Base-by-base conservation (phyloP, 2,113 vertebrate species). In the Ornithorhynchus anatinus region DNA sequence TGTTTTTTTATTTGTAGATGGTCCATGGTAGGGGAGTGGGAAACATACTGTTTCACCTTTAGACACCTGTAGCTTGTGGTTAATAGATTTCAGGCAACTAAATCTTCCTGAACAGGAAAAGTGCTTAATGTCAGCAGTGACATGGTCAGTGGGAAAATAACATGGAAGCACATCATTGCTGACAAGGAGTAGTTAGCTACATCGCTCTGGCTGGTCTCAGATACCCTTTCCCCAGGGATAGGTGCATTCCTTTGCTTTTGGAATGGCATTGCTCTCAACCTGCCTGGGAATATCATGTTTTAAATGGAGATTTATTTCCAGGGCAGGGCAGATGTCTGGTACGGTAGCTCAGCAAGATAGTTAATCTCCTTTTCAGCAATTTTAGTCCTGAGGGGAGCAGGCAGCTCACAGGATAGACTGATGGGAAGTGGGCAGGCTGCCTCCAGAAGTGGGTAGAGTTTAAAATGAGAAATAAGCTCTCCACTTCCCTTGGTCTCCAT, bases 1-100 rank as follows among this genome's bases (percentile, higher is more conserved):
- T n/a, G n/a, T n/a, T n/a, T n/a, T n/a, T n/a, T n/a, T n/a, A n/a
- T n/a, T n/a, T n/a, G n/a, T n/a, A n/a, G n/a, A n/a, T n/a, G n/a
- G n/a, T n/a, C n/a, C n/a, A n/a, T n/a, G 66, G 25, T 52, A 65
- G 44, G 45, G 16, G 40, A 29, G 48, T 40, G 23, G 42, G 54
- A 23, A 63, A 63, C 56, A 40, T 51, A 16, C 15, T 11, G 10
- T 84, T 52, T 81, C 51, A 56, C 16, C 6, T 58, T 82, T 45
- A 54, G 32, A 32, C 69, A 57, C 51, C 9, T 81, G 71, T 36
- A 54, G 33, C 51, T 40, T 65, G 36, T 39, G 32, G 35, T 20
- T 81, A 66, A 2, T 38, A 42, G 50, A 53, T 63, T 67, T 64
- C 15, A 25, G 19, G 14, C 53, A 36, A 6, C 7, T 29, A 59